Conservation (phyloP, 2,113 vertebrate species). For the Gobius niger region DNA sequence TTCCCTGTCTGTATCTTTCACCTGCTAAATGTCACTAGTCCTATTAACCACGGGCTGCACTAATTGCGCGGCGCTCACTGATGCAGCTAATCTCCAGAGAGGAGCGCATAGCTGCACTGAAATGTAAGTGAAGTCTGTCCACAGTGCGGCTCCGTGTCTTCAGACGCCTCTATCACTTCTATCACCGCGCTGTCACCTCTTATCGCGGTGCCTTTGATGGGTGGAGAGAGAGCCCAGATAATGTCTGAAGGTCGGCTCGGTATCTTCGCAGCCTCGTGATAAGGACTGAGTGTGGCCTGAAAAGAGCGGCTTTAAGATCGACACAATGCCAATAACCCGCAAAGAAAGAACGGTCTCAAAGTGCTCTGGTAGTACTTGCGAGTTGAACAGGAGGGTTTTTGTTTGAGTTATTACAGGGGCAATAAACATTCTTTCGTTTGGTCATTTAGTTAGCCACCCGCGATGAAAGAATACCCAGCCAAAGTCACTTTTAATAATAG, state of each 20-base stretch:
- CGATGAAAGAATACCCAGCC: too few species aligned
- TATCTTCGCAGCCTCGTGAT: not conserved
- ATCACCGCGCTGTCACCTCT: slow-evolving; percentile 2
- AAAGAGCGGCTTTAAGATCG: not conserved
- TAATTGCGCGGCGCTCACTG: not conserved
- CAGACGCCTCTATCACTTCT: not conserved
- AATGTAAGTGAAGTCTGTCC: not conserved
- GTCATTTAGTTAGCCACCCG: too few species aligned
- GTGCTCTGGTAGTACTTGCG: not conserved
- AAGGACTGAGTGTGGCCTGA: not conserved
- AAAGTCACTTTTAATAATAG: too few species aligned
- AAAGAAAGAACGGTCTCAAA: not conserved
- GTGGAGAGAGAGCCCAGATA: not conserved
- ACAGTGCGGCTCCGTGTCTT: not conserved
- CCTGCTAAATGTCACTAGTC: not conserved
- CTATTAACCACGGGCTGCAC: not conserved
- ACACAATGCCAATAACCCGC: not conserved
- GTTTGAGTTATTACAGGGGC: too few species aligned
- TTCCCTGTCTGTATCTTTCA: not conserved
- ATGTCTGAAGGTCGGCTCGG: not conserved
- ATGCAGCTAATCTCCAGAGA: not conserved
- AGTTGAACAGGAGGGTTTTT: too few species aligned
- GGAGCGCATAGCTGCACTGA: not conserved
- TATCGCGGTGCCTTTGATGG: not conserved
- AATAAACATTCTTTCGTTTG: too few species aligned